These are phyloP conservation scores for Syrrhaptes paradoxus DNA, from an alignment of 2,113 vertebrate species.

Conservation along the genomic window DNA sequence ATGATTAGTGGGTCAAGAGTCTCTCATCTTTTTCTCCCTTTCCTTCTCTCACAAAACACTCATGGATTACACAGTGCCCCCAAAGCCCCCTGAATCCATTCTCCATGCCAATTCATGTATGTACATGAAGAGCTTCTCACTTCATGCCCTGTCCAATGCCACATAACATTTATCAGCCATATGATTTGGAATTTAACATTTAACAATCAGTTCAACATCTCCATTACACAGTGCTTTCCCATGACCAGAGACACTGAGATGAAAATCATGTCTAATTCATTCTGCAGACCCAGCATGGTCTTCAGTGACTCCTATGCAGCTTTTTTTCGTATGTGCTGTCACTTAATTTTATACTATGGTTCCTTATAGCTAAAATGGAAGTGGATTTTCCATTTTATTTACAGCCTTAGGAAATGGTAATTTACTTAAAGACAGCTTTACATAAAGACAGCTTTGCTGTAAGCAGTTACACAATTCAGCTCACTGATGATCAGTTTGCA, in stretches of 20 bases:
- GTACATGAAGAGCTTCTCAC: not conserved
- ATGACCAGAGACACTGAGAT: not conserved
- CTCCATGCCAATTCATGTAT: not conserved
- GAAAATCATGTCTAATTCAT: not conserved
- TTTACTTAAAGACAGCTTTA: not conserved
- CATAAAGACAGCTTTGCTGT: not conserved
- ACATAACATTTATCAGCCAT: not conserved
- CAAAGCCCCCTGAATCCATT: not conserved
- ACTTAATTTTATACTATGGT: not conserved
- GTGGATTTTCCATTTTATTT: not conserved
- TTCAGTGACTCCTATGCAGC: not conserved
- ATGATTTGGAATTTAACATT: not conserved
- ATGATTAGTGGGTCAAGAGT: not conserved
- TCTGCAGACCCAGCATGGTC: not conserved
- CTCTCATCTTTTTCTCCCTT: not conserved
- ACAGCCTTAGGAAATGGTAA: not conserved
- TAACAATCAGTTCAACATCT: not conserved
- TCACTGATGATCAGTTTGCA: not conserved
- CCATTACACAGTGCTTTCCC: not conserved
- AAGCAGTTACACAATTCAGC: not conserved
- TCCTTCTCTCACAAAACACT: not conserved
- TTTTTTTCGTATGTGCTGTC: not conserved
- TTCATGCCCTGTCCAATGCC: not conserved
- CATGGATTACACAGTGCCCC: not conserved
- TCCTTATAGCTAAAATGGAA: not conserved